Conservation (phyloP, 2,113 vertebrate genomes). For the Lycocorax pyrrhopterus region DNA sequence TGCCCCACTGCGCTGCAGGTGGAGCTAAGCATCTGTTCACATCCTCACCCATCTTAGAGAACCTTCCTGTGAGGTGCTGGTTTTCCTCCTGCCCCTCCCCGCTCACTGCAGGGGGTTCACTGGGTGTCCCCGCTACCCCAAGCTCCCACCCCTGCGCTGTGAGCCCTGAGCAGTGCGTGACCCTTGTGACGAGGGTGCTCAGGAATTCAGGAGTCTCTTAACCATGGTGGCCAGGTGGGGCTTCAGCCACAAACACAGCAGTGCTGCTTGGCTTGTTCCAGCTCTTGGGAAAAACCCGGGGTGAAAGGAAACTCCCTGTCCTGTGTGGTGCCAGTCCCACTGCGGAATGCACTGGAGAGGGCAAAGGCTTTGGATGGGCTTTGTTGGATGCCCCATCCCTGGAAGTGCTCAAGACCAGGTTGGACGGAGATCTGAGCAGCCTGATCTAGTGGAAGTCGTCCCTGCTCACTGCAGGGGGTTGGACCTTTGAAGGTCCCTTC, state of each 20-base stretch:
- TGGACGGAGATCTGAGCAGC: neutral
- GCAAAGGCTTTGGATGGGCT: neutral
- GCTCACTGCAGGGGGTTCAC: neutral
- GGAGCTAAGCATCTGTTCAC: neutral
- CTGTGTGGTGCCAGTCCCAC: neutral
- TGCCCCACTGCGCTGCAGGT: fast-evolving
- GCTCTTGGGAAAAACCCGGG: neutral
- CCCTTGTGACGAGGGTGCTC: fast-evolving
- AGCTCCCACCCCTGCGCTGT: neutral
- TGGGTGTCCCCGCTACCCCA: neutral
- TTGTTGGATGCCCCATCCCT: neutral
- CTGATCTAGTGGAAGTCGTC: fast-evolving
- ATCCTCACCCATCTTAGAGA: neutral
- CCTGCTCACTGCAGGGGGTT: neutral
- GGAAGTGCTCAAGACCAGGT: fast-evolving
- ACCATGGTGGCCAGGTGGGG: neutral
- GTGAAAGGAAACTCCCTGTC: fast-evolving
- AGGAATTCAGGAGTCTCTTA: neutral
- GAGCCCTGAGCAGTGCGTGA: neutral
- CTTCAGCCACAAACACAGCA: neutral
- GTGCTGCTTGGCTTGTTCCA: too few species aligned
- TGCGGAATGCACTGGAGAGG: fast-evolving
- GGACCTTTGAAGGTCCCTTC: neutral
- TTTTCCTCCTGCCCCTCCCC: neutral
- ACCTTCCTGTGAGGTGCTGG: fast-evolving